Base-by-base conservation (phyloP, 1,140 invertebrate genomes). In the Drosophila elegans region DNA sequence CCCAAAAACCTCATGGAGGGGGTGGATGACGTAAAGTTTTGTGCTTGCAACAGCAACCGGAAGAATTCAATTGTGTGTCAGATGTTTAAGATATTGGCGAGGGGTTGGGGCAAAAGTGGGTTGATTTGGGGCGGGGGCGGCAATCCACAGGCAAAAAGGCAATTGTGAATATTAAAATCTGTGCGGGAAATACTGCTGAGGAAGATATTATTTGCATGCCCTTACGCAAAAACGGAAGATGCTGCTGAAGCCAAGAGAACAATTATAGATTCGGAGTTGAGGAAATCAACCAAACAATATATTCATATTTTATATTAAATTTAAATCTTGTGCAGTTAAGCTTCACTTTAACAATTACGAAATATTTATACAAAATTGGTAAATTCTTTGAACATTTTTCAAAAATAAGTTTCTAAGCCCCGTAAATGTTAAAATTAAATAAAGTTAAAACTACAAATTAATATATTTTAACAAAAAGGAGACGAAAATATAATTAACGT, bases 61-160 rank as follows among this genome's bases (percentile, higher is more conserved):
- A 89, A 89, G 85, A 74, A 84, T 89, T 89, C 84, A 89, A 89
- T 89, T 89, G 84, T 84, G 85, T 73, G 84, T 78, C 79, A 88
- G 84, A 68, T 68, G 39, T 34, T 69, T 32, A 32, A 48, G 44
- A 46, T 54, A 16, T 68, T 45, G 48, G 48, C 48, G 48, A 13
- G 48, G 48, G 48, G 32, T 32, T 62, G 29, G 25, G 36, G 6
- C 25, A 16, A 11, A 16, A 3, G 21, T 0, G 36, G 27, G 13
- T 32, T 1, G 21, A 21, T 44, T 4, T 21, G 25, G 21, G 38
- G 29, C n/a, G n/a, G 12, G 38, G n/a, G 9, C n/a, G 36, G 38
- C 44, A 45, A 54, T 44, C 49, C 21, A 25, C 44, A 57, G 38
- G 42, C 29, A 21, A 42, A 52, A 46, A 66, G 66, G 46, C 78